Conservation (phyloP, 2,888 invertebrate genomes). For the Drosophila mulleri region DNA sequence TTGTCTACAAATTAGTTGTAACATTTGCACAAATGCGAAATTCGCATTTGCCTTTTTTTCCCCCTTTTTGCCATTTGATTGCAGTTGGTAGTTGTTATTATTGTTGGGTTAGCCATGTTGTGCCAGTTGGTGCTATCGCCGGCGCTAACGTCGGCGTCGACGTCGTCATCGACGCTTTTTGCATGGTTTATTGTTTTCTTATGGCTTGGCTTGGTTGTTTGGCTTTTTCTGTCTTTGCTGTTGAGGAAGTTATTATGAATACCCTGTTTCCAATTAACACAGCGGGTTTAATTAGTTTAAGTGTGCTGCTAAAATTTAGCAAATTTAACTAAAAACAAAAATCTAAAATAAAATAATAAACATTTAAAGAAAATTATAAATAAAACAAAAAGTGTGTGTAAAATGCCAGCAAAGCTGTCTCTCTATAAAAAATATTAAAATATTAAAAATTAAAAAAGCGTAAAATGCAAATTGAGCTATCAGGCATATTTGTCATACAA, state of each 20-base stretch:
- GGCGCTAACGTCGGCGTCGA: conserved; percentile 8
- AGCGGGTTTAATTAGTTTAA: not conserved
- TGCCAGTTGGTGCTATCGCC: conserved; percentile 74
- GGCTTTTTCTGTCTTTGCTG: conserved; percentile 17
- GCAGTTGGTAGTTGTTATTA: conserved; percentile 23
- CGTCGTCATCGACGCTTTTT: conserved; percentile 26
- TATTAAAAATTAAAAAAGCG: not conserved
- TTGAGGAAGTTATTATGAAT: conserved; percentile 53
- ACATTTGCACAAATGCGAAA: conserved; percentile 65
- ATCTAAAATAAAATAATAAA: not conserved
- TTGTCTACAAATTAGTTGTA: conserved; percentile 51
- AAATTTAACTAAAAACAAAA: not conserved
- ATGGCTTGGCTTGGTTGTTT: conserved; percentile 15
- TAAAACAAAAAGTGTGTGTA: too few relatives aligned
- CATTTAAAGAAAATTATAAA: too few relatives aligned
- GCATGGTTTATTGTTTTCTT: conserved; percentile 48
- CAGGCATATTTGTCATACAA: too few relatives aligned
- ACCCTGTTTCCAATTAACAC: not conserved
- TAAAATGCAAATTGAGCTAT: too few relatives aligned
- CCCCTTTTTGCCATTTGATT: conserved; percentile 40
- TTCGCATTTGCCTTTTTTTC: conserved; percentile 49
- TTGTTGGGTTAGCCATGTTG: conserved; percentile 52
- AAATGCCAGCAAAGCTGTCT: too few relatives aligned
- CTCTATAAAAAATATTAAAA: too few relatives aligned
- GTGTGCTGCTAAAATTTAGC: not conserved